Evolutionary conservation across 2,797 vertebrate genomes (phyloP), one percentile per base, ranked within the genome.

Genomic region (Esox lucius): DNA sequence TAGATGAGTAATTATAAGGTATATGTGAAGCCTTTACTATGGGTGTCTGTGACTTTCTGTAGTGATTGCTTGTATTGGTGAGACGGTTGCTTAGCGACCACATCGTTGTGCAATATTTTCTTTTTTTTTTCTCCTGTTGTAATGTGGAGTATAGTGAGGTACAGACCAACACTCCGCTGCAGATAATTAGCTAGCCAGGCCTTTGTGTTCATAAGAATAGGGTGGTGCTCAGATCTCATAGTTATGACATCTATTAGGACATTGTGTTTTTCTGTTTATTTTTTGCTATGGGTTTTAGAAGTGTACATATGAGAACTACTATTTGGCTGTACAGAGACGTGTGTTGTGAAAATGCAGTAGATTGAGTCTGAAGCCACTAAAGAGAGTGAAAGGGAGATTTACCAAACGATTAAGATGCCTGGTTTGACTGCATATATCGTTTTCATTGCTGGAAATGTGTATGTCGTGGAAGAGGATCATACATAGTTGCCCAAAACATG

Each of bases 71-170:
- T 64, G 28, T 16, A 4, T 4, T 71, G 73, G 42, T 73, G 68
- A 78, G 62, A 48, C 77, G 77, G 86, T 86, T 86, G 85, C 86
- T 82, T 79, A 83, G 86, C 86, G 85, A 88, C 86, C 61, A 48
- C 39, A 72, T 64, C 24, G 61, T 0, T 22, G 9, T 80, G 74
- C 79, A 78, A 78, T 39, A 6, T 39, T 39, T 33, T 33, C 33
- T 82, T 70, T 73, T 72, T 76, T 76, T 81, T 85, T 78, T 73
- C 67, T 22, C 59, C 68, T 69, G 72, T 76, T 8, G 74, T 62
- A 62, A 75, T 71, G 78, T 74, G 70, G 70, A 75, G 69, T 19
- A 5, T 24, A 24, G 35, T 72, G 39, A 56, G 19, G 7, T 13
- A 22, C 19, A 56, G n/a, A 56, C n/a, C 53, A 56, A 56, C 53